Evolutionary conservation across 2,888 invertebrate genomes (phyloP), one percentile per base, ranked within the genome.

Genomic region (Sarcophaga subvicina): DNA sequence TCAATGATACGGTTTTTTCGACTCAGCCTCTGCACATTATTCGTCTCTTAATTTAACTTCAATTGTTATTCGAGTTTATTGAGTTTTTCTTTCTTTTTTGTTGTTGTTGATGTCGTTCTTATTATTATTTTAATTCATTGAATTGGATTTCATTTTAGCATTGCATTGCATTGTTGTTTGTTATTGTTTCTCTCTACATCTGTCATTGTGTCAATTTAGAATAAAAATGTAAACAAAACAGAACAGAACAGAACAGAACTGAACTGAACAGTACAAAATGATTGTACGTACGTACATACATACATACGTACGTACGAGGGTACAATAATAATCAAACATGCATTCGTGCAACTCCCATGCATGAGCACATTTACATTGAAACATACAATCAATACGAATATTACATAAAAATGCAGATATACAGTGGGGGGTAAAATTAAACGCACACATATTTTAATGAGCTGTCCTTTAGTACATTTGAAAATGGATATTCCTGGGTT

Each of bases 131-230:
- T 12, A 54, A 54, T 54, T 54, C 54, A 88, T 76, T 77, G 79
- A 27, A 63, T 63, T 63, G 69, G 1, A 54, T 17, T 54, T 54
- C 12, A 54, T 54, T 14, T 54, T 54, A 14, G 54, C 17, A 37
- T 37, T 37, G 37, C 76, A 70, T 86, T 82, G 45, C 47, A 78
- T 79, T 86, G 77, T 86, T 80, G 67, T 77, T 75, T 82, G 72
- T 82, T 82, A 75, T 80, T 83, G 78, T 83, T 80, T 60, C 37
- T 66, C 37, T 64, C 76, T 88, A 88, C 89, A 90, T 90, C 90
- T 90, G 90, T 90, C 90, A 90, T 89, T 90, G 89, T 90, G 90
- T 90, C 90, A 90, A 90, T 90, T 90, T 90, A 88, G 83, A 84
- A 88, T 88, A 83, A 90, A 90, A 90, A 90, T 90, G 88, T 90